Evolutionary conservation across 92 coral and sea anemone genomes (phyloP).

Genomic region (Diadumene lineata): DNA sequence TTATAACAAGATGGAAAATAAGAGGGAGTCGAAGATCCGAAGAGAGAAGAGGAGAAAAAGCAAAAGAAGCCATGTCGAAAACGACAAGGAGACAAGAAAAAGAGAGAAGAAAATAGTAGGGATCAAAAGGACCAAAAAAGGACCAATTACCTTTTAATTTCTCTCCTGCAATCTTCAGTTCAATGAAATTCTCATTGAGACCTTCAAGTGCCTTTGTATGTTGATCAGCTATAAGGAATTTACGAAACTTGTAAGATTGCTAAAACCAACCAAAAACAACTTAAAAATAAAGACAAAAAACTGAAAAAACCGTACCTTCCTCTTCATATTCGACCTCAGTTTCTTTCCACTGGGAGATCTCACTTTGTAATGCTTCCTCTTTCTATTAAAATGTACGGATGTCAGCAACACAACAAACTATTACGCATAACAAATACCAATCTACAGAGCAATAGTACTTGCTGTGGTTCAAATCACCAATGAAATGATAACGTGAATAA

Average conservation of each 20-base stretch:
- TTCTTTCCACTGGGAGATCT: constrained; percentile 58
- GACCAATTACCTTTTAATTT: constrained; percentile 43
- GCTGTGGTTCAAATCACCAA: too few relatives aligned
- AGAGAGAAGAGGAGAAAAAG: constrained; percentile 6
- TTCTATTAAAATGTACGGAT: constrained; percentile 39
- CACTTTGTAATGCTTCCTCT: constrained; percentile 57
- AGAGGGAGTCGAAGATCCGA: not conserved
- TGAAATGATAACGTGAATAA: too few relatives aligned
- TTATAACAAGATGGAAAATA: not conserved
- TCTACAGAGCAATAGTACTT: too few relatives aligned
- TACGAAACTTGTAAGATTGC: not conserved
- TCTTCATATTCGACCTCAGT: constrained; percentile 33
- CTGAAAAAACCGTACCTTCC: constrained; percentile 38
- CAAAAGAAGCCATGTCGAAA: not conserved
- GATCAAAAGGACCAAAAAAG: not conserved
- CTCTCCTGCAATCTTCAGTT: constrained; percentile 51
- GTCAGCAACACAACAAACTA: too few relatives aligned
- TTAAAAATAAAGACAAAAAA: not conserved
- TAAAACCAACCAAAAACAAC: too few relatives aligned
- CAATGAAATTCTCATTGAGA: constrained; percentile 35
- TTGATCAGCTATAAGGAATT: constrained; percentile 28
- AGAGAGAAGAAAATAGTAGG: not conserved
- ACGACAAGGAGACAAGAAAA: not conserved
- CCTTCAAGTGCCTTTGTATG: constrained; percentile 36
- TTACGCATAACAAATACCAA: too few relatives aligned